Evolutionary conservation across 2,113 vertebrate species (phyloP).

Genomic region (Labrus mixtus): DNA sequence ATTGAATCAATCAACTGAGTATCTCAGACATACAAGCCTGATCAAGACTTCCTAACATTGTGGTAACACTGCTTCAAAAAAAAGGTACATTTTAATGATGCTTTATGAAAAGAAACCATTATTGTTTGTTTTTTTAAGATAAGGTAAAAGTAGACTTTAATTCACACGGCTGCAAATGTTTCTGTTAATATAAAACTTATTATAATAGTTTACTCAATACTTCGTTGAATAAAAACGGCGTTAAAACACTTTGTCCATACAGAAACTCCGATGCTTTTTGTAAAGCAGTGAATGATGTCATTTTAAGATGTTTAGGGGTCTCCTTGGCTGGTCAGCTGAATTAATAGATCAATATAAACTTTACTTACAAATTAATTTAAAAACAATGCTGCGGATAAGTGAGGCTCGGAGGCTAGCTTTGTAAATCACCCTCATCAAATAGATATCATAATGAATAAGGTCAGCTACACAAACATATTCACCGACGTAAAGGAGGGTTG

Average conservation of each 20-base stretch:
- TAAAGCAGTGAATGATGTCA: not conserved
- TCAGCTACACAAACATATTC: not conserved
- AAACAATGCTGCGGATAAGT: not conserved
- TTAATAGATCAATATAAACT: not conserved
- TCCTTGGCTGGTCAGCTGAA: not conserved
- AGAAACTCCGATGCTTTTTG: too few species aligned
- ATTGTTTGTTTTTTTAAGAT: too few species aligned
- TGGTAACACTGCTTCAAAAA: not conserved
- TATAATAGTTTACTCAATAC: too few species aligned
- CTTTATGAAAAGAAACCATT: not conserved
- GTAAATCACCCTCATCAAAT: not conserved
- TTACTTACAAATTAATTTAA: not conserved
- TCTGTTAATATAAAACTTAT: too few species aligned
- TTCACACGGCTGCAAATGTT: too few species aligned
- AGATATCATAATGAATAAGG: too few species aligned
- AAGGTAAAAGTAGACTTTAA: too few species aligned
- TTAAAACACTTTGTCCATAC: too few species aligned
- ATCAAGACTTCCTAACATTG: not conserved
- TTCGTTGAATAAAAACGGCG: too few species aligned
- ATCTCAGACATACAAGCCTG: not conserved
- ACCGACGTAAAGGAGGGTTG: not conserved
- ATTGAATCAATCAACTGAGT: not conserved
- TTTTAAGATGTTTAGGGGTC: not conserved
- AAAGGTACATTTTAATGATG: not conserved
- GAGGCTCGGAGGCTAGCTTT: not conserved